Evolutionary conservation across 2,888 invertebrate genomes (phyloP).

Genomic region (Hybos culiciformis): DNA sequence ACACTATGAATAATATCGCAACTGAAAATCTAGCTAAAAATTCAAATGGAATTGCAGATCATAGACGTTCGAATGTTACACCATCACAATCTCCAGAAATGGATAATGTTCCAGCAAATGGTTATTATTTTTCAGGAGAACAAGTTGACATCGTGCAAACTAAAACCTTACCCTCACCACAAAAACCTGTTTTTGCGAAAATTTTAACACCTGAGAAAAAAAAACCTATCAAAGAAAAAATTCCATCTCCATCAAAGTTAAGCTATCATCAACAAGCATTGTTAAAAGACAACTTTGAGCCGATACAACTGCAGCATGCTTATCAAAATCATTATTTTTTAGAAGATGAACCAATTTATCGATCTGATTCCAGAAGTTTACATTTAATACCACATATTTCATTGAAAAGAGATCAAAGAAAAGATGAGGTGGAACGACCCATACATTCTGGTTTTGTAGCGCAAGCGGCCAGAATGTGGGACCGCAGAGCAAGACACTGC

Average conservation of each 20-base stretch:
- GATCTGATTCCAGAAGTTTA: background rate
- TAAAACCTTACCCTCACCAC: constrained; percentile 12
- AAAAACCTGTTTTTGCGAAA: constrained; percentile 15
- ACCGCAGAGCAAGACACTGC: constrained; percentile 7
- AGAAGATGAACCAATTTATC: background rate
- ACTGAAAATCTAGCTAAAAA: background rate
- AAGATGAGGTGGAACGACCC: constrained; percentile 10
- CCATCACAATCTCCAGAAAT: constrained; percentile 10
- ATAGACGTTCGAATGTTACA: constrained; percentile 1
- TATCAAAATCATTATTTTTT: background rate
- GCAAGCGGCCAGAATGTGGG: constrained; percentile 16
- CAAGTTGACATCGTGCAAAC: constrained; percentile 15
- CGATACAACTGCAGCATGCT: constrained; percentile 2
- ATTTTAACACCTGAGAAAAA: constrained; percentile 14
- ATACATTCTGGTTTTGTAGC: constrained; percentile 14
- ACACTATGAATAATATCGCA: background rate
- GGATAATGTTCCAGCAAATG: constrained; percentile 10
- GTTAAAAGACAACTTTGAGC: background rate
- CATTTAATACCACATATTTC: background rate
- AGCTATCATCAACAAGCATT: background rate
- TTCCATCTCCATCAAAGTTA: constrained; percentile 5
- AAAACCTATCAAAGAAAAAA: constrained; percentile 5
- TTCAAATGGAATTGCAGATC: background rate
- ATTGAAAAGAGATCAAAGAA: constrained; percentile 1
- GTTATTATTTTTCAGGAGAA: constrained; percentile 13